Evolutionary conservation across 1,140 invertebrate species (phyloP).

Genomic region (Saccostrea echinata): DNA sequence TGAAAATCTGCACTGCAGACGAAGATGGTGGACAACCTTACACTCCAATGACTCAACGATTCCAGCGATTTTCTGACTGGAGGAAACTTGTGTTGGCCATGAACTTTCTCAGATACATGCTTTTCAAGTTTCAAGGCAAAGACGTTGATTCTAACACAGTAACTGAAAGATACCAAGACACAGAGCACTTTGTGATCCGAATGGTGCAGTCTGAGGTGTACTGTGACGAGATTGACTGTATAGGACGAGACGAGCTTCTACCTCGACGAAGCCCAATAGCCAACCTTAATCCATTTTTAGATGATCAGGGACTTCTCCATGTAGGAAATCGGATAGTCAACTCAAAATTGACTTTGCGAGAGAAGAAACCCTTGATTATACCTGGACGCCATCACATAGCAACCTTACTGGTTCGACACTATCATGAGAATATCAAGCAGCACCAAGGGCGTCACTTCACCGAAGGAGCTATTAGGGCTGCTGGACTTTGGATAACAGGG

Average conservation of each 20-base stretch:
- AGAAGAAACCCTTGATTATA: constrained; percentile 17
- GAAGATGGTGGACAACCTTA: not conserved
- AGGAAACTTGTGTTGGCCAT: not conserved
- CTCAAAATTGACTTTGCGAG: not conserved
- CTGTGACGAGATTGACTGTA: constrained; percentile 38
- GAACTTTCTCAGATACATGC: constrained; percentile 38
- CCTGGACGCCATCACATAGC: constrained; percentile 40
- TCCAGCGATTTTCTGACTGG: constrained; percentile 41
- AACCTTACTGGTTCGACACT: not conserved
- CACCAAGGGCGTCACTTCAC: constrained; percentile 47
- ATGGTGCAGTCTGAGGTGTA: constrained; percentile 41
- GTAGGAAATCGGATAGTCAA: not conserved
- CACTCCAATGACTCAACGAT: constrained; percentile 7
- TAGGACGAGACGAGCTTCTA: not conserved
- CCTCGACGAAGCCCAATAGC: not conserved
- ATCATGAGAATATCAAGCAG: not conserved
- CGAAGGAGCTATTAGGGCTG: constrained; percentile 41
- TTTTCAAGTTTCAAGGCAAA: constrained; percentile 47
- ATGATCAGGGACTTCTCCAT: not conserved
- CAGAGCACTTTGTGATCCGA: constrained; percentile 35
- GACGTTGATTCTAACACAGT: constrained; percentile 39
- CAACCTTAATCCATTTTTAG: constrained; percentile 24
- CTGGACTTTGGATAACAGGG: constrained; percentile 51
- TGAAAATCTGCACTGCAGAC: not conserved
- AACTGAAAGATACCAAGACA: not conserved